Evolutionary conservation across 2,888 invertebrate species (phyloP), one percentile per base, ranked within the genome.

Genomic region (Eilema sororculum): DNA sequence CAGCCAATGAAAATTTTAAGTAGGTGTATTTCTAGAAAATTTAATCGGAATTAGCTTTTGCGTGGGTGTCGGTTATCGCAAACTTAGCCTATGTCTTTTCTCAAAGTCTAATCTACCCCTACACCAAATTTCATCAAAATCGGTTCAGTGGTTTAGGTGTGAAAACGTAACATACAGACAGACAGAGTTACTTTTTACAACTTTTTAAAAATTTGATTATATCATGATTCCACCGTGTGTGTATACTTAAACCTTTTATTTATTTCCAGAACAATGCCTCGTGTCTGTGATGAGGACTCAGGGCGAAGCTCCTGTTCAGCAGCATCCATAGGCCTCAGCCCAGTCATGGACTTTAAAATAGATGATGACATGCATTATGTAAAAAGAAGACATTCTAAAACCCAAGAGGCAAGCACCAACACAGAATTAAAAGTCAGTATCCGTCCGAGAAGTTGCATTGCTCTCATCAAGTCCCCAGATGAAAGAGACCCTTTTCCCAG

Each of bases 251-350:
- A n/a, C 1, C 3, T 20, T 52, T 73, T 69, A 71, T 78, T 72
- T 65, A 62, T 66, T 91, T 91, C 69, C 86, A 93, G 92, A 74
- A 85, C 70, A 73, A 95, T 93, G 93, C 87, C 84, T 65, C 93
- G 90, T 12, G 89, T 91, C 72, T 94, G 89, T 74, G 95, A 95
- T 79, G 95, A 94, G 81, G 95, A 95, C 78, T 95, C 95, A 1
- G 95, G 95, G 3, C 91, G 93, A 41, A 95, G 95, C 80, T 94
- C 95, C 62, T 95, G 95, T 78, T 95, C 95, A 33, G 94, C 94
- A 5, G 90, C 92, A 4, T 95, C 95, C 16, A 81, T 91, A 46
- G 91, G 92, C 20, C 78, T 92, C 56, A 93, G 91, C 70, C 93
- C 95, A 2, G 82, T 90, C 24, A 89, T 91, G 78, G 91, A 93